These are phyloP conservation scores for Platyrinchus mystaceus DNA, from an alignment of 2,797 vertebrate species.

Conservation along the genomic window DNA sequence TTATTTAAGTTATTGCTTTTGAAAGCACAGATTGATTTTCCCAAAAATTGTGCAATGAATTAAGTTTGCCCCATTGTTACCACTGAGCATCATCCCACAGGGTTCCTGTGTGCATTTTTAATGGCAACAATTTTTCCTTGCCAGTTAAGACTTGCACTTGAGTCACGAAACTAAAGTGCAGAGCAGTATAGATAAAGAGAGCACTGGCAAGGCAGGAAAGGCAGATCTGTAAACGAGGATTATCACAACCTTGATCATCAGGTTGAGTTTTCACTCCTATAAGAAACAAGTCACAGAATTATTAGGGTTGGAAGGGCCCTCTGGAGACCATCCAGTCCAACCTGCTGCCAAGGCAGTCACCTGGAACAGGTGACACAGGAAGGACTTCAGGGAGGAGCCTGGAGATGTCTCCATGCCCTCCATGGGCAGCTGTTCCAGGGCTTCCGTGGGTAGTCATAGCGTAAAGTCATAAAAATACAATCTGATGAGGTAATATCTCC, in stretches of 20 bases:
- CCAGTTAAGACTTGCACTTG: neutral
- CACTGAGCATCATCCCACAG: fast-evolving
- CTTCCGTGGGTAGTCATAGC: fast-evolving
- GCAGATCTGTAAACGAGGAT: fast-evolving
- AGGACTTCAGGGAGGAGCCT: neutral
- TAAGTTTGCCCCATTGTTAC: fast-evolving
- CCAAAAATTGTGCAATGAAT: fast-evolving
- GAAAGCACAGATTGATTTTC: neutral
- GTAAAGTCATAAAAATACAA: fast-evolving
- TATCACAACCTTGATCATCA: neutral
- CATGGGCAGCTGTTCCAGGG: neutral
- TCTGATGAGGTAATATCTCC: fast-evolving
- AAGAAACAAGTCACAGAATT: neutral
- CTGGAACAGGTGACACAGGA: neutral
- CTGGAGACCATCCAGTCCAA: neutral
- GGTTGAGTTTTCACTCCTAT: neutral
- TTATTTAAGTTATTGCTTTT: neutral
- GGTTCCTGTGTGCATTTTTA: fast-evolving
- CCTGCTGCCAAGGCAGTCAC: neutral
- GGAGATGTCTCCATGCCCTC: neutral
- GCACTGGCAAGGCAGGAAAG: fast-evolving
- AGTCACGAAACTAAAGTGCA: neutral
- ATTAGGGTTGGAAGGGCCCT: neutral
- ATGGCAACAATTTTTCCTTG: fast-evolving
- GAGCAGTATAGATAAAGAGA: fast-evolving